Evolutionary conservation across 2,888 invertebrate genomes (phyloP), one percentile per base, ranked within the genome.

Genomic region (Rhingia campestris): DNA sequence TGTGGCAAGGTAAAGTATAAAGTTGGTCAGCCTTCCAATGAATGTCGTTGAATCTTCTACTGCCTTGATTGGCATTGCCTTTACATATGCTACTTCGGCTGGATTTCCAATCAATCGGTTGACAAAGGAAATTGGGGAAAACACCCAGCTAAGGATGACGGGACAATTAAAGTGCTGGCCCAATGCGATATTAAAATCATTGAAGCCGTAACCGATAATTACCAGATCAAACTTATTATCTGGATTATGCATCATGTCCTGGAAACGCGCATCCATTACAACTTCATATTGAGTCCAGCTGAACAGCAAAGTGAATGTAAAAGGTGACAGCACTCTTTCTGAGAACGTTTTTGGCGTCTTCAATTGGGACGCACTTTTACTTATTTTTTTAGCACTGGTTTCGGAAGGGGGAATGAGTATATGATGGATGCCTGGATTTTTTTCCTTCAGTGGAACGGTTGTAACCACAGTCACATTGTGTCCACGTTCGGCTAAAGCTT

Each of bases 381-480:
- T 81, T 0, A 63, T 58, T 3, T 7, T n/a, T 33, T 47, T 7
- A 1, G 9, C 4, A n/a, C 43, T 10, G 0, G 32, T 87, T 0
- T 76, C 84, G 1, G 69, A 81, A 33, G 88, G 63, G 3, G 89
- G 88, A 6, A 90, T 87, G 5, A 89, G 75, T 37, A 90, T 90
- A 9, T 88, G 86, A 14, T 89, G 87, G 14, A 89, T 88, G 33
- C 86, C 88, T 12, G 88, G 87, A 73, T 90, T 88, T 3, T 86
- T 88, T 1, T 91, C 88, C 58, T 88, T 89, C n/a, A 87, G n/a
- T 0, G 70, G 59, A 10, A 41, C n/a, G 1, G 88, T 69, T 0
- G 88, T 88, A 0, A 91, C 88, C 3, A 91, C 89, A 0, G 91
- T 91, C 0, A 91, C 87, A 86, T 91, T 89, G 75, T 91, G 91